phyloP scores from a whole-genome alignment of 2,888 invertebrate species.

The Eupsilia transversa region DNA sequence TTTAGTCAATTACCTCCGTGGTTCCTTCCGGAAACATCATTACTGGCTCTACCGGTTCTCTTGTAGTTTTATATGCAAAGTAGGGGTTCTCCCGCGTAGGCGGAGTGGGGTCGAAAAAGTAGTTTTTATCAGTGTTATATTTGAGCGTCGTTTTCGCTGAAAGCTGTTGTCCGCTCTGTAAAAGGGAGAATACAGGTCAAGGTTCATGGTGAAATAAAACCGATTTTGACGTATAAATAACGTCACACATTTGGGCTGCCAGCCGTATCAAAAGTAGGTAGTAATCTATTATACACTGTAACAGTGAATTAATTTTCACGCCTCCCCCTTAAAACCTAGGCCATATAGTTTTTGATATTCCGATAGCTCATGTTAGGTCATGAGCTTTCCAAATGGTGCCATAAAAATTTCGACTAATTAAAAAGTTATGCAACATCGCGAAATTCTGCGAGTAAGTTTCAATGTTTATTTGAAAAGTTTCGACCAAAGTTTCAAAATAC shows the following conservation, averaged over 20 bases:
- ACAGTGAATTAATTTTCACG: no score
- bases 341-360: no score
- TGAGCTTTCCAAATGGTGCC: no score
- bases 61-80: conserved; percentile 1
- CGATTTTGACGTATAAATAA: background rate
- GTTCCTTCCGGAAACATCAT: background rate
- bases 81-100: background rate
- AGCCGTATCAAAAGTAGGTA: background rate
- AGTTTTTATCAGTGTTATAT: background rate
- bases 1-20: conserved; percentile 8
- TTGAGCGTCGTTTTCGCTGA: conserved; percentile 6
- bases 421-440: no score
- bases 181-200: background rate
- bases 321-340: no score
- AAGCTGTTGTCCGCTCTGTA: background rate
- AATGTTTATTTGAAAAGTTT: no score
- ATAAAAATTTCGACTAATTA: no score
- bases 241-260: background rate
- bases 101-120: background rate
- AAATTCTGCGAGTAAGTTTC: no score
- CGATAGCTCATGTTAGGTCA: no score
- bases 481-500: no score
- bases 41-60: background rate
- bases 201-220: background rate
- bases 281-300: no score